Base-by-base conservation (phyloP, 2,888 invertebrate species). In the Amphipoea lucens region DNA sequence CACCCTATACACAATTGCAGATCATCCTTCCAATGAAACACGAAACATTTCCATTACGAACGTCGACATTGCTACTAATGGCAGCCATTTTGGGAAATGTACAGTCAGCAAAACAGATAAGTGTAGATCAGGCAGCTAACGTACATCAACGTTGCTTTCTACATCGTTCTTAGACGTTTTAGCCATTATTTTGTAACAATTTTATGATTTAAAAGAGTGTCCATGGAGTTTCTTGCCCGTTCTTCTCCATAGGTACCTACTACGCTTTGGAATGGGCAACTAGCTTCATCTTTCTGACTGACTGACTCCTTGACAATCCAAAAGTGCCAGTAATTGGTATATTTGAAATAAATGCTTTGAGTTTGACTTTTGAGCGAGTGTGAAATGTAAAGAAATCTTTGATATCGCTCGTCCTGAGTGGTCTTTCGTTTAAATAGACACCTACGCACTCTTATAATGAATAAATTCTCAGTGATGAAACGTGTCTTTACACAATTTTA, bases 31-130 rank as follows among this genome's bases (percentile, higher is more conserved):
- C 85, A 90, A 90, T 79, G 76, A 87, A 90, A 92, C 85, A 90
- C 87, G 82, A 86, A 86, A 87, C 83, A 81, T 85, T 91, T 86
- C 81, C 89, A 87, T 87, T 91, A 90, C 81, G 84, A 86, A 84
- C 88, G 83, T 85, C 79, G 80, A 83, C 87, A 88, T 87, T 87
- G 88, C 87, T 82, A 81, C 88, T 93, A 95, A 94, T 91, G 93
- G 90, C 88, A 68, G 80, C 84, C 91, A 91, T 93, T 94, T 92
- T 74, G 68, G 48, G 29, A 82, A 79, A 74, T 45, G 92, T 92
- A 92, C 92, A 89, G 88, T 86, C 88, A 80, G 82, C 90, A 89
- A 62, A 81, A n/a, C 9, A 45, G 20, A 23, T n/a, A 40, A 29
- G 54, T 62, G 12, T 63, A 36, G 20, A 9, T 45, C 23, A 40